Percentiles rank a stretch among this genome's conserved stretches.
Evolutionary conservation across 2,888 invertebrate genomes (phyloP).

Genomic region (Agelastica alni): DNA sequence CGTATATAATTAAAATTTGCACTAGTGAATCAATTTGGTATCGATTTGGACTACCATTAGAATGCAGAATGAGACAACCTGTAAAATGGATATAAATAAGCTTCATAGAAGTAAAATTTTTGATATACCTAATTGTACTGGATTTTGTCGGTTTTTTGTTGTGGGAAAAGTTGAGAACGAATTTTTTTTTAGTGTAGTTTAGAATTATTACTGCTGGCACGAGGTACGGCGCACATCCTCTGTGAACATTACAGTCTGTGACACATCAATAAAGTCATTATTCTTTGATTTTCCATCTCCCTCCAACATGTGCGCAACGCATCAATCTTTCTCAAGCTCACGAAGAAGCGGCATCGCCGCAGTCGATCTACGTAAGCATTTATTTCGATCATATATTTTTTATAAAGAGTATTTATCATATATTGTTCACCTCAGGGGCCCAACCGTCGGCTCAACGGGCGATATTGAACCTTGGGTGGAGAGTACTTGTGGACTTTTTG

Average conservation of each 20-base stretch:
- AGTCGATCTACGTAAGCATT: constrained; percentile 50
- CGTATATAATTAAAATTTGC: no score
- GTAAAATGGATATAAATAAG: no score
- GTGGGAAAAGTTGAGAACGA: not conserved
- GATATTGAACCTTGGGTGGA: not conserved
- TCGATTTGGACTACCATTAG: no score
- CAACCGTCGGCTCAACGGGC: constrained; percentile 5
- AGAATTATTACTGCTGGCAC: not conserved
- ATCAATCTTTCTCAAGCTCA: constrained; percentile 42
- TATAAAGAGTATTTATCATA: constrained; percentile 50
- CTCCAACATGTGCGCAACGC: constrained; percentile 28
- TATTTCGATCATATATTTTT: constrained; percentile 52
- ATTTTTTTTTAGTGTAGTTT: no score
- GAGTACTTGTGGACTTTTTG: not conserved
- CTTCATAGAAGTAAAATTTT: no score
- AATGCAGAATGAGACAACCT: no score
- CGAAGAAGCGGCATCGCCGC: constrained; percentile 41
- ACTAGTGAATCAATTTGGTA: no score
- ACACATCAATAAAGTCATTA: constrained; percentile 48
- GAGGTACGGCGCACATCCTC: constrained; percentile 4
- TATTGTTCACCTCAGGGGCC: constrained; percentile 47
- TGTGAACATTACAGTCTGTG: constrained; percentile 37
- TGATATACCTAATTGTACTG: no score
- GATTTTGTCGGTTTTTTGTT: no score
- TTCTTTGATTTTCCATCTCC: constrained; percentile 39